phyloP scores from a whole-genome alignment of 2,113 vertebrate species.

The Nettapus auritus region DNA sequence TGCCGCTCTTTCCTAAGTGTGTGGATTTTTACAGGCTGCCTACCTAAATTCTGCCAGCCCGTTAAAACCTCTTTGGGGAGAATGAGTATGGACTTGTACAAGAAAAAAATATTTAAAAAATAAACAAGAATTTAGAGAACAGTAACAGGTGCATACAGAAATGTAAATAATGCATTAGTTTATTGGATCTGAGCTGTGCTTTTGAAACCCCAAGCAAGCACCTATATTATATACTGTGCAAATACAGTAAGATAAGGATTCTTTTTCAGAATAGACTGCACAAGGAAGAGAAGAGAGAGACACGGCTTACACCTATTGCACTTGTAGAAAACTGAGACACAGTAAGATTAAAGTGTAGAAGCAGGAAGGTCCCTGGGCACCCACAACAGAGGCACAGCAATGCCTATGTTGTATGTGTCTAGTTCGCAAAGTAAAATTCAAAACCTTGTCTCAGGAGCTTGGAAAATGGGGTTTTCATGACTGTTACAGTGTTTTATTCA shows the following conservation, averaged over 20 bases:
- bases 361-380: background rate
- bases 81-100: background rate
- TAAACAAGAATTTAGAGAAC: background rate
- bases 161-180: constrained; percentile 31
- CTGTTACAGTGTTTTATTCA: background rate
- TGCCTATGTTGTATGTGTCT: background rate
- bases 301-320: background rate
- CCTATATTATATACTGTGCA: background rate
- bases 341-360: background rate
- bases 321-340: background rate
- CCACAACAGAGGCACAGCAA: background rate
- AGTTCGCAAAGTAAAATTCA: background rate
- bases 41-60: constrained; percentile 11
- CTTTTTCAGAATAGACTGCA: background rate
- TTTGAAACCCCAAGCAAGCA: constrained; percentile 11
- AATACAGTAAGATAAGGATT: background rate
- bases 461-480: background rate
- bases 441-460: background rate
- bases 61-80: constrained; percentile 29
- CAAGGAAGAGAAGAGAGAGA: background rate
- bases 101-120: background rate
- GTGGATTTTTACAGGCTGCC: constrained; percentile 21
- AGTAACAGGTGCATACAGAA: background rate
- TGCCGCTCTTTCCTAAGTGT: constrained; percentile 1
- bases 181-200: background rate